Evolutionary conservation across 2,113 vertebrate species (phyloP), one percentile per base, ranked within the genome.

Genomic region (Chlorocebus sabaeus): DNA sequence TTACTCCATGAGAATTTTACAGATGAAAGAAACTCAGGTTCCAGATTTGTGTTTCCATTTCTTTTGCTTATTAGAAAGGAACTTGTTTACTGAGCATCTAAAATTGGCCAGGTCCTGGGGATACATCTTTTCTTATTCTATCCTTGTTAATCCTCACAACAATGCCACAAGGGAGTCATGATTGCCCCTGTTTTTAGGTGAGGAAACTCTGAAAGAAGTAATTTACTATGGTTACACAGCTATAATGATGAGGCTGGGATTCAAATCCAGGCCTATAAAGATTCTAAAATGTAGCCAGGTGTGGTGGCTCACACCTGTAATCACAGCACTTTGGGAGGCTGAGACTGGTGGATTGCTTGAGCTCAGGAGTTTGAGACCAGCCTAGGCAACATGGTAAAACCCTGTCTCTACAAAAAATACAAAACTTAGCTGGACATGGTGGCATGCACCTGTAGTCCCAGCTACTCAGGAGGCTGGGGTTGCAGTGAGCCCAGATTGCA

Each of bases 121-220:
- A 13, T 87, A 32, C 3, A 20, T 72, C 35, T 13, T 97, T 88
- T 90, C 22, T n/a, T 59, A 22, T 25, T 13, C 43, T 91, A 22
- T 35, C 23, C 27, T 82, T 11, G 75, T 85, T 89, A 86, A 78
- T 64, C 52, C 30, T 95, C 25, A 22, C n/a, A 92, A 17, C 17
- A 83, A 12, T 32, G 32, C 40, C 61, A 12, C 27, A 9, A 95
- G 64, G 45, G 50, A 81, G 16, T 90, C 48, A 55, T 45, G 82
- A 10, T 61, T n/a, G 18, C 20, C 3, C 38, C 13, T 16, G 4
- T 86, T 96, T 73, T 86, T 3, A 59, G 40, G 6, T 38, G 23
- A 89, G 68, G 14, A 96, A 95, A 95, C 27, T 82, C 27, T 82
- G 55, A 85, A 55, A 40, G 14, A 96, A 93, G 50, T 73, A 80